These are phyloP conservation scores for Chlorops oryzae DNA, from an alignment of 1,140 invertebrate species.

Conservation along the genomic window DNA sequence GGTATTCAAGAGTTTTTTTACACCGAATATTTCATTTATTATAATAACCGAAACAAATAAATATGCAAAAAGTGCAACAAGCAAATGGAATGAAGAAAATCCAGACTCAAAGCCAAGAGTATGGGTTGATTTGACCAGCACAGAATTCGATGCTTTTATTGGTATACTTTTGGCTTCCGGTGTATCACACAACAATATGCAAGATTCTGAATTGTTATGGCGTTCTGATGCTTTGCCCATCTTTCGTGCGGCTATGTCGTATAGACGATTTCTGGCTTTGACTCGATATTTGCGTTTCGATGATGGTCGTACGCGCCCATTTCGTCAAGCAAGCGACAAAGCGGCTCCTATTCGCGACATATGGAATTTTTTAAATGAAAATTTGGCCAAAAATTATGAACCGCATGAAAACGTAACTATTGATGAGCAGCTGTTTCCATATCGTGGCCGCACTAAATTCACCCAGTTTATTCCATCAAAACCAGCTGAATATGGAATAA, in stretches of 20 bases:
- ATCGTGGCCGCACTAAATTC: conserved; percentile 40
- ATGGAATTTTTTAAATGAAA: conserved; percentile 25
- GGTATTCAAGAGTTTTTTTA: conserved; percentile 8
- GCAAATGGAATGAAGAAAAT: conserved; percentile 4
- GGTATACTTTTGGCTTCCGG: no score
- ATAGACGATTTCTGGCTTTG: conserved; percentile 2
- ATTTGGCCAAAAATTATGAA: conserved; percentile 24
- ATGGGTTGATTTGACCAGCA: conserved; percentile 1
- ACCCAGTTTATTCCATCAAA: conserved; percentile 48
- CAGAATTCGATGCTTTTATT: conserved; percentile 2
- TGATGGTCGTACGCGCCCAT: conserved; percentile 21
- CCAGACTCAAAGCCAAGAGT: background rate
- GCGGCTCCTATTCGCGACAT: conserved; percentile 25
- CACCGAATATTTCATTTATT: conserved; percentile 2
- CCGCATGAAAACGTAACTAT: conserved; percentile 27
- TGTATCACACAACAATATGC: no score
- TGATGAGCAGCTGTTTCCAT: conserved; percentile 36
- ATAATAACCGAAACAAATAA: conserved; percentile 8
- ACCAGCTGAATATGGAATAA: conserved; percentile 49
- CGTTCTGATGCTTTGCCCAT: no score
- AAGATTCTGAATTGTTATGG: no score
- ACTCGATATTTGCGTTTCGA: conserved; percentile 32
- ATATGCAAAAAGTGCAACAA: background rate
- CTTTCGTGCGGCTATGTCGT: conserved; percentile 10
- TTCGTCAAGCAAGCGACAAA: conserved; percentile 24